Percentiles rank a stretch among this genome's conserved stretches.
phyloP scores from a whole-genome alignment of 1,140 invertebrate genomes.

The Zelostemma sp. region DNA sequence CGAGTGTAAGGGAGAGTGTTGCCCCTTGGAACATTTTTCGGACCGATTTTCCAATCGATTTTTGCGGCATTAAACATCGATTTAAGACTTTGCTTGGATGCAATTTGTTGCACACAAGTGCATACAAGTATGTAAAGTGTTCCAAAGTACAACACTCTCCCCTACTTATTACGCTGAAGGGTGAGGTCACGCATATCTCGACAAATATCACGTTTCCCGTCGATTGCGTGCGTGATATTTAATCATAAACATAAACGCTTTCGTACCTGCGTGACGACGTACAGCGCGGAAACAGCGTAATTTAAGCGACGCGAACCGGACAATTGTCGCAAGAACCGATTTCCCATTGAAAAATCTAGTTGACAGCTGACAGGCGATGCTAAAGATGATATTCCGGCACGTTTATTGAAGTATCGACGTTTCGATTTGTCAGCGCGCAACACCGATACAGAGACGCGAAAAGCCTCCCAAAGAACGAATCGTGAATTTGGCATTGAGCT shows the following conservation, averaged over 20 bases:
- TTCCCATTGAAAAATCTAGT: too few species aligned
- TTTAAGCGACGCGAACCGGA: constrained; percentile 20
- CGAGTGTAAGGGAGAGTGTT: too few species aligned
- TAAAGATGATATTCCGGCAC: constrained; percentile 7
- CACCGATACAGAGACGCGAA: constrained; percentile 8
- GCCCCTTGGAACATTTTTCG: too few species aligned
- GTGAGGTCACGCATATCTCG: constrained; percentile 54
- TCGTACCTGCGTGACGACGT: constrained; percentile 27
- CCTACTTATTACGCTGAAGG: constrained; percentile 57
- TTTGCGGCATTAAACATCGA: too few species aligned
- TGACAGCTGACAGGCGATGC: too few species aligned
- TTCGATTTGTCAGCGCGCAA: constrained; percentile 7
- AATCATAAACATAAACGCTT: too few species aligned
- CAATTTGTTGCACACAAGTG: too few species aligned
- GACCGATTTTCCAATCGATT: too few species aligned
- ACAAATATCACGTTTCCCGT: constrained; percentile 11
- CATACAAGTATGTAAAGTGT: too few species aligned
- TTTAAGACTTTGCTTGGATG: too few species aligned
- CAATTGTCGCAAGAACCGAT: constrained; percentile 13
- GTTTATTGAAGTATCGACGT: constrained; percentile 33
- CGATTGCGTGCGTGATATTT: constrained; percentile 27
- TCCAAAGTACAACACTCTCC: too few species aligned
- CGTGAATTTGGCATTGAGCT: constrained; percentile 24
- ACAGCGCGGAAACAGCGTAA: too few species aligned
- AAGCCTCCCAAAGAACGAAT: constrained; percentile 24